phyloP scores from a whole-genome alignment of 37 sponge, comb jelly and placozoan genomes.

The Spongilla lacustris region DNA sequence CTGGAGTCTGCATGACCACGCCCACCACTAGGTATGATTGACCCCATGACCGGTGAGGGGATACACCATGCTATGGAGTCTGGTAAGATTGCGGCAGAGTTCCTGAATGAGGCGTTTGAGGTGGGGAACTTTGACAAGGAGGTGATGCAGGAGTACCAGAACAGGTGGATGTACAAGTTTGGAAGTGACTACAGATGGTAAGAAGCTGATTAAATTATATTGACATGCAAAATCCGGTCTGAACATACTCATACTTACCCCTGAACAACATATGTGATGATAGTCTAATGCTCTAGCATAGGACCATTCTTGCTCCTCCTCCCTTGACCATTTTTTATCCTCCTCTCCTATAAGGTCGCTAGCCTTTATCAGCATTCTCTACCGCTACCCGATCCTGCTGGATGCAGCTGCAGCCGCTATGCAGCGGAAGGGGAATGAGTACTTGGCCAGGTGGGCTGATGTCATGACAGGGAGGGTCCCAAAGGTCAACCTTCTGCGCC shows the following conservation, averaged over 20 bases:
- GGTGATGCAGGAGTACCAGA: slow-evolving; percentile 70
- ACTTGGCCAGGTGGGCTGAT: slow-evolving; percentile 55
- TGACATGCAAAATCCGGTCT: no score
- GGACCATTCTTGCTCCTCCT: no score
- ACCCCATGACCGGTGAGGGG: slow-evolving; percentile 78
- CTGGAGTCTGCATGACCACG: background rate
- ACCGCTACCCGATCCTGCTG: slow-evolving; percentile 28
- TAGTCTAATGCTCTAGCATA: no score
- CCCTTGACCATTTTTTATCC: background rate
- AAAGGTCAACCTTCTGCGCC: slow-evolving; percentile 49
- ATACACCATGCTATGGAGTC: slow-evolving; percentile 69
- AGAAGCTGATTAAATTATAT: background rate
- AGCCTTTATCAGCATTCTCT: slow-evolving; percentile 4
- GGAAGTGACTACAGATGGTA: slow-evolving; percentile 69
- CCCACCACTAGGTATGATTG: slow-evolving; percentile 33
- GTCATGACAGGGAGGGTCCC: slow-evolving; percentile 50
- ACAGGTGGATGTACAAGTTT: slow-evolving; percentile 63
- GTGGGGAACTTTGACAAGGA: slow-evolving; percentile 71
- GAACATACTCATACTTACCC: no score
- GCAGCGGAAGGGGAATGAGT: slow-evolving; percentile 49
- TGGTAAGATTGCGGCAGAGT: slow-evolving; percentile 47
- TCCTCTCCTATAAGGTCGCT: background rate
- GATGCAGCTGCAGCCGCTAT: slow-evolving; percentile 34
- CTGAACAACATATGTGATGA: no score
- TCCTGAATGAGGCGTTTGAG: slow-evolving; percentile 53